Base-by-base conservation (phyloP, 30 jellyfish, hydroid and myxozoan genomes). In the Hydractinia echinata region DNA sequence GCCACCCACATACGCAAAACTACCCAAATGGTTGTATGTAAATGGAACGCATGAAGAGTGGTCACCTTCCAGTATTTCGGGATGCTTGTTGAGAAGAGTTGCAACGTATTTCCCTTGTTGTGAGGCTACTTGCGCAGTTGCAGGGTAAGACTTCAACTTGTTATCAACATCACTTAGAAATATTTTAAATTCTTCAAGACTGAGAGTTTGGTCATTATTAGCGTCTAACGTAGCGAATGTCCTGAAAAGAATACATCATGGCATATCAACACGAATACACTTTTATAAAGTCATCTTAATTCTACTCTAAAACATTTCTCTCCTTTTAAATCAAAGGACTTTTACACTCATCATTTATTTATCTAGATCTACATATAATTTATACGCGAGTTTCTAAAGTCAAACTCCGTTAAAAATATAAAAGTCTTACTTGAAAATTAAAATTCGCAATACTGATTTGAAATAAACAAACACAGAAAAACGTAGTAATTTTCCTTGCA, bases 51-150 rank as follows among this genome's bases (percentile, higher is more conserved):
- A 51, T 7, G 21, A 85, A 14, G 53, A 73, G 11, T 73, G 66
- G 44, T 55, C 89, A 21, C 67, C 81, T 15, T 19, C 4, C 10
- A 60, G 69, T 21, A 48, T 81, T 50, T 81, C 60, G 10, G 90
- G 88, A 68, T 81, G 86, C 30, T 74, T 82, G 30, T 87, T 60
- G 66, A 87, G 76, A 7, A 88, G 49, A 72, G 82, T 88, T 14
- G 93, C 96, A 15, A 88, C 88, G 76, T 88, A 88, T 83, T 88
- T 88, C 5, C 96, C 96, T 62, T 88, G 93, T 73, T 88, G 96
- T 5, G 96, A 89, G 51, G 96, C 96, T 8, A 88, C 96, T 64
- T 88, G 96, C 8, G 96, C 96, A 10, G 96, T 88, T 4, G 96
- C 96, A 6, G 96, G 96, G 16, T 79, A 67, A 6, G 87, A 61